A percentile compares a stretch with the other conserved stretches of the same genome.
Evolutionary conservation across 2,888 invertebrate species (phyloP).

Genomic region (Caenorhabditis sp.): DNA sequence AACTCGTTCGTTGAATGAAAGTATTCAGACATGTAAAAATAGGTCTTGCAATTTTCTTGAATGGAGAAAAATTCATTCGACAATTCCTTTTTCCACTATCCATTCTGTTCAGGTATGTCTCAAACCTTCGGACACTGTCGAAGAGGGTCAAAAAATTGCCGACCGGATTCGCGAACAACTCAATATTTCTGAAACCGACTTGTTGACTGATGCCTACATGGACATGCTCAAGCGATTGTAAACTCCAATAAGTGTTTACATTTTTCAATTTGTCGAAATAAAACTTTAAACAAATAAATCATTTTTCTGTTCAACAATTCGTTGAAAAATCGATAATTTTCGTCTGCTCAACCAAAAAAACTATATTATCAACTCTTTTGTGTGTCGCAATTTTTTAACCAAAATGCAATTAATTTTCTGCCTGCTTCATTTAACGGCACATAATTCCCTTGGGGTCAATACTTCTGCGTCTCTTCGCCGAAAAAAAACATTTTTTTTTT

Average conservation of each 20-base stretch:
- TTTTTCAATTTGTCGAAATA: constrained; percentile 5
- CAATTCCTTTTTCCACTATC: not conserved
- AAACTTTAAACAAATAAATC: constrained; percentile 3
- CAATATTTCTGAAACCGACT: constrained; percentile 61
- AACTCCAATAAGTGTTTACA: not conserved
- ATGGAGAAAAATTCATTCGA: not conserved
- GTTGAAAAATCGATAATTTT: not conserved
- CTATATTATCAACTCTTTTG: not conserved
- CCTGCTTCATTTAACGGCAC: not conserved
- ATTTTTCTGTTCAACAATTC: not conserved
- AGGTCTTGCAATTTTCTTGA: no score
- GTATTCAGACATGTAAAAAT: no score
- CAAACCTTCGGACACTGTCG: constrained; percentile 77
- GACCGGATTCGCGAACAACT: constrained; percentile 78
- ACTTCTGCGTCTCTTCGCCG: no score
- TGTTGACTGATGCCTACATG: constrained; percentile 61
- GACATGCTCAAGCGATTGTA: constrained; percentile 46
- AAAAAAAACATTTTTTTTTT: no score
- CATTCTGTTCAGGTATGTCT: constrained; percentile 76
- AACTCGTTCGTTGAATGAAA: no score
- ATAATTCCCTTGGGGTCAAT: not conserved
- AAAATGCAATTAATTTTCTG: not conserved
- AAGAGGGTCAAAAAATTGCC: constrained; percentile 81
- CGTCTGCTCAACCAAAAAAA: constrained; percentile 1
- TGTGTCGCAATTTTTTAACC: constrained; percentile 5